Conservation (phyloP, 2,797 vertebrate species). For the Gadopsis marmoratus region DNA sequence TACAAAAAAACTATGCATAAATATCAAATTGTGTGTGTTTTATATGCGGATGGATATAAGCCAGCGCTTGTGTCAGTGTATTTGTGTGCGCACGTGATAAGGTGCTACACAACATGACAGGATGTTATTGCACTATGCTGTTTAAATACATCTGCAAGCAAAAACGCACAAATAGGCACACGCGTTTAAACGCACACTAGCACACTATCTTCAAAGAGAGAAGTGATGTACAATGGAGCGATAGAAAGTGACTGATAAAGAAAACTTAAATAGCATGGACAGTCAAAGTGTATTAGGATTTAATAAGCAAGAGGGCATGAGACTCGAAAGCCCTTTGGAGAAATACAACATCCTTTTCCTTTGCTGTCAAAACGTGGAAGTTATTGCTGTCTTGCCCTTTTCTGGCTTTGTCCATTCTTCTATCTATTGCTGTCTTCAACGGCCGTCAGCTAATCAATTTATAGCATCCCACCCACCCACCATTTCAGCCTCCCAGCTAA, state of each 20-base stretch:
- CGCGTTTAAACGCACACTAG: conserved; percentile 9
- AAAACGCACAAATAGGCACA: neutral
- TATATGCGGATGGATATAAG: neutral
- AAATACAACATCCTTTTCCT: conserved; percentile 46
- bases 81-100: neutral
- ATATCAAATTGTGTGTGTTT: neutral
- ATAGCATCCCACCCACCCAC: conserved; percentile 43
- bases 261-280: conserved; percentile 26
- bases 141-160: conserved; percentile 27
- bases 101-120: neutral
- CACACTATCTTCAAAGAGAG: conserved; percentile 13
- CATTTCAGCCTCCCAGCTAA: conserved; percentile 56
- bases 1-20: neutral
- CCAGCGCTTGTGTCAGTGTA: neutral
- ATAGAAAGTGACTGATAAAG: conserved; percentile 25
- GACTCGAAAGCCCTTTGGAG: conserved; percentile 23
- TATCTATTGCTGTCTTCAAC: conserved; percentile 45
- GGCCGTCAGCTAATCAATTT: conserved; percentile 64
- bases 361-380: conserved; percentile 41
- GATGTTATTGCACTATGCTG: conserved; percentile 14
- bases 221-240: neutral
- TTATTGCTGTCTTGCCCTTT: conserved; percentile 57
- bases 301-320: conserved; percentile 41
- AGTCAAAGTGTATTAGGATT: conserved; percentile 52
- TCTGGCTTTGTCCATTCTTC: conserved; percentile 52